Evolutionary conservation across 2,888 invertebrate genomes (phyloP).

Genomic region (Cheilosia variabilis): DNA sequence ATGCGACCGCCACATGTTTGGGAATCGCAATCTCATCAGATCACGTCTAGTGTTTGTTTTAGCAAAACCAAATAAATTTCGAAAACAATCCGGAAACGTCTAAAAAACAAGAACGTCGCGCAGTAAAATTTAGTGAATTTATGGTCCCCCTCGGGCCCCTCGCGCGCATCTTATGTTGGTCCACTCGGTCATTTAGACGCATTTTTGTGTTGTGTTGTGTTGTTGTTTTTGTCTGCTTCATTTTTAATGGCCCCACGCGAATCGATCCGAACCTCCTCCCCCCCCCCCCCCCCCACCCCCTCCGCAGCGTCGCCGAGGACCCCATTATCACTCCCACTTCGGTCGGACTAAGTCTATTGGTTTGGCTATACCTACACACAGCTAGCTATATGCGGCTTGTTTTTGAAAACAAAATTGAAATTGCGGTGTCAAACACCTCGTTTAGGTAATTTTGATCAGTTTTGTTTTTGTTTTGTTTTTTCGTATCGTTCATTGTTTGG

Average conservation of each 20-base stretch:
- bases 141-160: slow-evolving; percentile 28
- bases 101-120: slow-evolving; percentile 38
- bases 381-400: not conserved
- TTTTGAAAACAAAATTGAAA: slow-evolving; percentile 60
- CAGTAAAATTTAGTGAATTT: slow-evolving; percentile 56
- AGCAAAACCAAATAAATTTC: slow-evolving; percentile 59
- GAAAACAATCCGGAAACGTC: slow-evolving; percentile 58
- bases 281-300: no score
- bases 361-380: not conserved
- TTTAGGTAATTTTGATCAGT: slow-evolving; percentile 30
- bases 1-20: slow-evolving; percentile 58
- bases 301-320: not conserved
- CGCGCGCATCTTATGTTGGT: slow-evolving; percentile 26
- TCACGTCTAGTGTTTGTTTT: slow-evolving; percentile 31
- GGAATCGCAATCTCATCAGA: slow-evolving; percentile 22
- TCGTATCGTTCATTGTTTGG: not conserved
- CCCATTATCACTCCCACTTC: slow-evolving; percentile 60
- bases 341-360: slow-evolving; percentile 21
- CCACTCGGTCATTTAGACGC: no score
- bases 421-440: slow-evolving; percentile 69
- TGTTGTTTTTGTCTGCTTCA: slow-evolving; percentile 8
- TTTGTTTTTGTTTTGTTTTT: not conserved
- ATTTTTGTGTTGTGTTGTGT: not conserved
- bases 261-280: not conserved
- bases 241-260: slow-evolving; percentile 51